Base-by-base conservation (phyloP, 2,113 vertebrate genomes). In the Labrus mixtus region DNA sequence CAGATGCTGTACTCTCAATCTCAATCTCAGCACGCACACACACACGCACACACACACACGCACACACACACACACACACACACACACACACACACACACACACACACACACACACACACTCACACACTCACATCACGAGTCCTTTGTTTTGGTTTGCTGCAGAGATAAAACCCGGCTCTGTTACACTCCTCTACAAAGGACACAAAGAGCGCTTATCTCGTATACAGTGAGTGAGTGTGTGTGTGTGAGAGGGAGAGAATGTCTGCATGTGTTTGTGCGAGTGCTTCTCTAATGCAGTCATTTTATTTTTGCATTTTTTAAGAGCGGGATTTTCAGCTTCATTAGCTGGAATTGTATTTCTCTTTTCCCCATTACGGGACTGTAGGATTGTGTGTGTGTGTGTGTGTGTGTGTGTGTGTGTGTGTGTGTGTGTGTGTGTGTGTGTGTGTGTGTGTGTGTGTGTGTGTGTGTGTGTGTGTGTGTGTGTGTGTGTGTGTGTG, bases 131-230 rank as follows among this genome's bases (percentile, higher is more conserved):
- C 79, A 90, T 77, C n/a, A n/a, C n/a, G 74, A 84, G 73, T 71
- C 65, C 83, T 93, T 94, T 94, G 93, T 94, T 92, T 87, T 91
- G 90, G 77, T 87, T 90, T 84, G 75, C 53, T 56, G 73, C 70
- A 69, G 78, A 84, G 85, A 91, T 91, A 85, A 90, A 88, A 85
- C 81, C 78, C 77, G 0, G 78, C 92, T 89, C 84, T 90, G 90
- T 92, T 88, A 78, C 85, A 73, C 73, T 89, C 77, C 82, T 84
- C 63, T 81, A 79, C 84, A 75, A 59, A 66, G 57, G 77, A 86
- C 79, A 93, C 92, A 93, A 90, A 92, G 90, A 85, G 69, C 22
- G 39, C 82, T 89, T 91, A 89, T 93, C 85, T 77, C 66, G 41
- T 76, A 68, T 61, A 63, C 65, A 45, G 76, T 46, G 57, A 22